phyloP scores from a whole-genome alignment of 2,797 vertebrate genomes.

The Coracias cyanogaster region DNA sequence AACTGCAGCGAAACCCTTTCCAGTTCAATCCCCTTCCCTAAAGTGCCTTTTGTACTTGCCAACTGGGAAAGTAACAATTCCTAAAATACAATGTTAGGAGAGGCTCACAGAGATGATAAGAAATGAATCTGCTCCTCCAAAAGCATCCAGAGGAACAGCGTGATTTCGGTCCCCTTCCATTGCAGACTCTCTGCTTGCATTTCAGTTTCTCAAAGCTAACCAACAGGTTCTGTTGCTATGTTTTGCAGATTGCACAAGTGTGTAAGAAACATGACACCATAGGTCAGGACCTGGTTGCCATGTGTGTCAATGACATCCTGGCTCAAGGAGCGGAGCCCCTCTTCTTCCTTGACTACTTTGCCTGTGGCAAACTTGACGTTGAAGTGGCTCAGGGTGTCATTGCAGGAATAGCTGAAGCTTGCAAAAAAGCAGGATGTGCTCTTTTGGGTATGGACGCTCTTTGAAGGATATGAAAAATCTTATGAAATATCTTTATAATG shows the following conservation, averaged over 20 bases:
- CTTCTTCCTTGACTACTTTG: conserved; percentile 97
- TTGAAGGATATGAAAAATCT: background rate
- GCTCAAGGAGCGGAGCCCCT: conserved; percentile 94
- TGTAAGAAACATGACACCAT: conserved; percentile 80
- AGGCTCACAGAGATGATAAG: background rate
- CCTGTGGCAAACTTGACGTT: conserved; percentile 92
- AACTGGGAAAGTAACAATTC: background rate
- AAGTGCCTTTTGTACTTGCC: background rate
- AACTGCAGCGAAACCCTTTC: background rate
- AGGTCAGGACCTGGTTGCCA: conserved; percentile 90
- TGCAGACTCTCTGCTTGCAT: background rate
- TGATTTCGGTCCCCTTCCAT: background rate
- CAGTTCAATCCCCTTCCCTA: background rate
- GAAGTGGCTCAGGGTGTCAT: conserved; percentile 83
- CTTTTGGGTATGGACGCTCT: conserved; percentile 85
- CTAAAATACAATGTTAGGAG: background rate
- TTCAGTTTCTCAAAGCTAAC: background rate
- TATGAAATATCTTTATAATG: background rate
- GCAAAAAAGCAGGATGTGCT: conserved; percentile 89
- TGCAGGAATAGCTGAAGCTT: conserved; percentile 89
- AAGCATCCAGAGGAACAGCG: accelerated
- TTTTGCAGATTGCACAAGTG: conserved; percentile 83
- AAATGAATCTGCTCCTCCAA: background rate
- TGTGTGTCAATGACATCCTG: conserved; percentile 90
- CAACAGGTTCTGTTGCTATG: background rate